Base-by-base conservation (phyloP, 2,888 invertebrate species). In the Erebia ligea region DNA sequence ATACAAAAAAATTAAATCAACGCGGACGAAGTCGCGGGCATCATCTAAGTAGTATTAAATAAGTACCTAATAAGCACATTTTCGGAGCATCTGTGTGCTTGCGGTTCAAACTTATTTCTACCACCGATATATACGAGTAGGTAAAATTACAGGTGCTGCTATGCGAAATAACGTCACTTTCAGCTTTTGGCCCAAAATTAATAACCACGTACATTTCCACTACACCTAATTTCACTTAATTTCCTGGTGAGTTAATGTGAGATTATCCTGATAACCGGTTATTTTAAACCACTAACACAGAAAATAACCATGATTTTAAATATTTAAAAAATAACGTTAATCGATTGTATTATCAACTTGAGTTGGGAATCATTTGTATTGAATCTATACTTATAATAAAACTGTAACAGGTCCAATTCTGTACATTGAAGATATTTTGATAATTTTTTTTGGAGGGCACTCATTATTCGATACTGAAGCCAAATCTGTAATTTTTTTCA, bases 161-260 rank as follows among this genome's bases (percentile, higher is more conserved):
- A 42, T 59, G 59, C 59, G 17, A 42, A 42, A 42, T 40, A 10
- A 40, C 10, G 42, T 45, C 11, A 61, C 45, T 42, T 61, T 11
- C 42, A 10, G 42, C 10, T 19, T 2, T 45, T 19, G 19, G 40
- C 42, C 45, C 42, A 45, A 61, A 61, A 42, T 45, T 42, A 45
- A 61, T 61, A 61, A 61, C 42, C 5, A 19, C 19, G 5, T 8
- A n/a, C 8, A 61, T 45, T 45, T 9, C 19, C 45, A 42, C 17
- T 13, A 59, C 59, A 42, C 61, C 42, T 45, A 19, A 61, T 45
- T 61, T 17, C 13, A 61, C 11, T 45, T 45, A 42, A 61, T 61
- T 61, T 61, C 5, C 5, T 11, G 42, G 19, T 11, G 9, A 11
- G 42, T 2, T 42, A 19, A 59, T 1, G 8, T 42, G 40, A 59